Evolutionary conservation across 35 echinoderm and acorn worm species (phyloP), one percentile per base, ranked within the genome.

Genomic region (Diadema setosum): DNA sequence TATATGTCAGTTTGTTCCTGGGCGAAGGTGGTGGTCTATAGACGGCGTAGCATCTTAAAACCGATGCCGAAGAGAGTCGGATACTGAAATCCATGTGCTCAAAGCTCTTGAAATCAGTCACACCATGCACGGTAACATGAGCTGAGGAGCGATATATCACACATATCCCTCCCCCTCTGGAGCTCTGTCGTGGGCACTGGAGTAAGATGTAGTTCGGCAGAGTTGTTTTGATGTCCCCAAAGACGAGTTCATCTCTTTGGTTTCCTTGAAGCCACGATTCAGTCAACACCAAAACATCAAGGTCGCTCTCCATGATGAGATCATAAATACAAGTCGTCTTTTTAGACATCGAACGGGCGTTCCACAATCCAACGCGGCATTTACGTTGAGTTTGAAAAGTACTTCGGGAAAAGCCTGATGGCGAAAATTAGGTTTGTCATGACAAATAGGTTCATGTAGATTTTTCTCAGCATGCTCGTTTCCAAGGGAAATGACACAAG

Each of bases 21-120:
- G 48, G 48, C 48, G 48, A 52, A 11, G 48, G 48, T 52, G 48
- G 48, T 11, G 48, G 48, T 52, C 48, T 52, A 52, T 52, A 52
- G n/a, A 52, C 48, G n/a, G 48, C 48, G n/a, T 52, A 52, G n/a
- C 48, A 52, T 52, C 48, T 52, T 52, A 52, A 11, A 52, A 52
- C 48, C 9, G 48, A 52, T 52, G 48, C 9, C n/a, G 48, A 52
- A 17, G 44, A 57, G 26, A 49, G 7, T 27, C 50, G 20, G 6
- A 91, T 34, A 1, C 52, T 37, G 45, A 91, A 59, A 46, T 91
- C 88, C 88, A 91, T 85, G 33, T 24, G 64, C 31, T 91, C 88
- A 69, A 91, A 73, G 48, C 31, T 40, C 14, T 20, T 25, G 8
- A 5, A 83, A 7, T 8, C 41, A 40, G 81, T 23, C 25, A 39